Evolutionary conservation across 2,888 invertebrate genomes (phyloP), one percentile per base, ranked within the genome.

Genomic region (Chrysolina americana): DNA sequence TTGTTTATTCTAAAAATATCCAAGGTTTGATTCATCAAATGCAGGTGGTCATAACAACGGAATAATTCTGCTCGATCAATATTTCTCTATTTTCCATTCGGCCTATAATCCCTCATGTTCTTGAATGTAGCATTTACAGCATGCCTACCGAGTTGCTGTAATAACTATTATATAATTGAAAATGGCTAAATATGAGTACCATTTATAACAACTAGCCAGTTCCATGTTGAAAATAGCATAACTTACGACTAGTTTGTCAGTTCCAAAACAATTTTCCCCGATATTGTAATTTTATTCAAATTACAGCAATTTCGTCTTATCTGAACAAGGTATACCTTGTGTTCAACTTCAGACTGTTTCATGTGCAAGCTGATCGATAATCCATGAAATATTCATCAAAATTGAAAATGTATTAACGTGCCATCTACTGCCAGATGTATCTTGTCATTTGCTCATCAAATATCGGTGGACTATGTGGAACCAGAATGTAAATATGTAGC

Each of bases 211-310:
- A 28, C 28, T 28, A 19, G 17, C 17, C 4, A 53, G 9, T 53
- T 53, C 19, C 10, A 53, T 11, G 11, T 21, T 3, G 19, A 53
- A 19, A 53, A 10, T 9, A 68, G 56, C 23, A 56, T 41, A 68
- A 56, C 17, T 41, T 19, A 41, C 19, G 10, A 56, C 56, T 56
- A 36, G 56, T 68, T 72, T 73, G 64, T 68, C 68, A 68, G 64
- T 28, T 68, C 63, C 19, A 47, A 68, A 68, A 68, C 72, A 69
- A 64, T 73, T 73, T 64, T 69, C 69, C 48, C 69, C n/a, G 21
- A 73, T 69, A 73, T 69, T 59, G 69, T 65, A 65, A 69, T 73
- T 69, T 65, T 53, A 73, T 69, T 73, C 47, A 69, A 73, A 69
- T 73, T 69, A 69, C 73, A 69, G 65, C 69, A 73, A 73, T 73